phyloP scores from a whole-genome alignment of 2,113 vertebrate species.

The Lipotes vexillifer region DNA sequence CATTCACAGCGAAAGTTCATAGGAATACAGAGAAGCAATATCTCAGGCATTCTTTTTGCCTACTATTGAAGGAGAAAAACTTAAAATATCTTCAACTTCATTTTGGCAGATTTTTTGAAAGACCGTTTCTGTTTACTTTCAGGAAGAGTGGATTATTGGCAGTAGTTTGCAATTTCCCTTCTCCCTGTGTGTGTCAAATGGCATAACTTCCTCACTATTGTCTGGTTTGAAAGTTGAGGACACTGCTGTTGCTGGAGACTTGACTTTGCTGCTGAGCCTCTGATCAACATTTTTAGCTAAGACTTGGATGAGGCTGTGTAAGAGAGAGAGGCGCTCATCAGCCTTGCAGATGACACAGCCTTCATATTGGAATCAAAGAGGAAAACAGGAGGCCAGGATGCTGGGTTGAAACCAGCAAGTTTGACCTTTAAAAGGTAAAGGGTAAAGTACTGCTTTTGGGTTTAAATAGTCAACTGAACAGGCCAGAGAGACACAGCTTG shows the following conservation, averaged over 20 bases:
- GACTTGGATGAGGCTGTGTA: background rate
- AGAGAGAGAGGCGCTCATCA: background rate
- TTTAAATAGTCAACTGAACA: background rate
- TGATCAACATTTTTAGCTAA: background rate
- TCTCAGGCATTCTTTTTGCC: background rate
- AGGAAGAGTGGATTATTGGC: conserved; percentile 25
- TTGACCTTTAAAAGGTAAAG: background rate
- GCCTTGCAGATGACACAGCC: background rate
- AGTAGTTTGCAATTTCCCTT: background rate
- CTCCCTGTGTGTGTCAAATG: background rate
- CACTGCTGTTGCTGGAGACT: background rate
- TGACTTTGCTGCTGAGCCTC: background rate
- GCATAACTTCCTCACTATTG: background rate
- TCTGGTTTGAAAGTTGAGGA: background rate
- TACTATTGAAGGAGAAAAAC: background rate
- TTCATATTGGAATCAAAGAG: background rate
- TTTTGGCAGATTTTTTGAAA: conserved; percentile 36
- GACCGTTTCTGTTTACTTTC: conserved; percentile 57
- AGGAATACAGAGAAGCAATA: background rate
- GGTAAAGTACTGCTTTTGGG: background rate
- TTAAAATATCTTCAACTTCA: conserved; percentile 9
- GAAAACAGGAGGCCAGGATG: background rate
- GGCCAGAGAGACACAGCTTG: background rate
- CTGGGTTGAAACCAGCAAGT: background rate
- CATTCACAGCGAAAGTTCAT: background rate